phyloP scores from a whole-genome alignment of 1,140 invertebrate species.

The Drosophila pectinifera region DNA sequence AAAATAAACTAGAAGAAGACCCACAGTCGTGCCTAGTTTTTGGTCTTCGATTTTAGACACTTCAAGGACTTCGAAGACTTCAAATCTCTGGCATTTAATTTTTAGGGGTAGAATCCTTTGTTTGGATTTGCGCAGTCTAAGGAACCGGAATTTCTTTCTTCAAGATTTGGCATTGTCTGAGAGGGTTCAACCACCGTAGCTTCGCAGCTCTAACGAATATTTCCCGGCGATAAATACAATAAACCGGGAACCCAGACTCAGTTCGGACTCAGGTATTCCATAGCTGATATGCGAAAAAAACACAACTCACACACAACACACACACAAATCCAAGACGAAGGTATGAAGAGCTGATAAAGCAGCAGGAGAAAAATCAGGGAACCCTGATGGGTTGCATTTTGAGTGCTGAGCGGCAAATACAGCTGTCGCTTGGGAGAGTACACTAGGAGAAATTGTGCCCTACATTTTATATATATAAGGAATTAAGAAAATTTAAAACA shows the following conservation, averaged over 20 bases:
- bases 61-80: slow-evolving; percentile 30
- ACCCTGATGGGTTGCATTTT: slow-evolving; percentile 39
- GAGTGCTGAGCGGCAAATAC: slow-evolving; percentile 58
- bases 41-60: slow-evolving; percentile 23
- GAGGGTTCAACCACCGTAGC: slow-evolving; percentile 26
- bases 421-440: slow-evolving; percentile 54
- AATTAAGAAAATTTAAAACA: too few relatives aligned
- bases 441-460: neutral
- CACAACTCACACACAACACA: neutral
- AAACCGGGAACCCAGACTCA: slow-evolving; percentile 15
- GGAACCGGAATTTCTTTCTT: slow-evolving; percentile 34
- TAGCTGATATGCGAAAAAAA: slow-evolving; percentile 57
- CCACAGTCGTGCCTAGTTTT: slow-evolving; percentile 14
- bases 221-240: slow-evolving; percentile 6
- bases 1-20: slow-evolving; percentile 43
- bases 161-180: slow-evolving; percentile 25
- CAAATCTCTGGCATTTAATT: neutral
- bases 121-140: slow-evolving; percentile 30
- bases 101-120: slow-evolving; percentile 33
- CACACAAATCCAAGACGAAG: slow-evolving; percentile 13
- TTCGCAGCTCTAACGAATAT: slow-evolving; percentile 1
- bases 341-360: slow-evolving; percentile 45
- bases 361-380: slow-evolving; percentile 28
- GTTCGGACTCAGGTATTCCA: slow-evolving; percentile 47
- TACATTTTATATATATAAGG: neutral